Conservation (phyloP, 2,797 vertebrate species). For the Muraenolepis orangiensis region DNA sequence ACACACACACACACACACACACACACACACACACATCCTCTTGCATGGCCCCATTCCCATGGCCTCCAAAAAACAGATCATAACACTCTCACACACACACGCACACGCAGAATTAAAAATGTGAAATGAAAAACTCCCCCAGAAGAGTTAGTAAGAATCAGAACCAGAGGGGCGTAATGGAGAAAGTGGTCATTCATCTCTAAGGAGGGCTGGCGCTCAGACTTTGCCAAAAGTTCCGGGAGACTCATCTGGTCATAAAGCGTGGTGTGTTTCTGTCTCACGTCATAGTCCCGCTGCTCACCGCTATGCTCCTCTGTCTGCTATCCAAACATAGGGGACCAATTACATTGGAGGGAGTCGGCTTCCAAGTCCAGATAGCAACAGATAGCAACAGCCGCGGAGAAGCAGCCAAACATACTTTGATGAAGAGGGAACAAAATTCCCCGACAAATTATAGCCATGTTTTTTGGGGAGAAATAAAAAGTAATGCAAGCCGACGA, state of each 20-base stretch:
- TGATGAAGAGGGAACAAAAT: background rate
- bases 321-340: slow-evolving; percentile 17
- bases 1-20: too few species aligned
- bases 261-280: slow-evolving; percentile 16
- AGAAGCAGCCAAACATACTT: background rate
- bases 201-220: slow-evolving; percentile 13
- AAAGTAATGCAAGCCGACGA: background rate
- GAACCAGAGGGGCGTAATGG: slow-evolving; percentile 4
- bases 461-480: background rate
- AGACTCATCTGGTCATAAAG: slow-evolving; percentile 20
- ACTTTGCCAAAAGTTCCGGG: slow-evolving; percentile 13
- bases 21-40: background rate
- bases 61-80: background rate
- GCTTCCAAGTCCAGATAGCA: slow-evolving; percentile 3
- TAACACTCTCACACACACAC: background rate
- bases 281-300: background rate
- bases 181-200: slow-evolving; percentile 14
- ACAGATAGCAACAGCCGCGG: background rate
- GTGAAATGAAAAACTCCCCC: slow-evolving; percentile 34
- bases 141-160: slow-evolving; percentile 9
- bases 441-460: background rate
- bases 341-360: background rate
- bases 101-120: slow-evolving; percentile 7
- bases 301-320: slow-evolving; percentile 5
- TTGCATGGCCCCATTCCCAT: background rate